These are phyloP conservation scores for Planococcus citri DNA, from an alignment of 1,140 invertebrate genomes.

Conservation along the genomic window DNA sequence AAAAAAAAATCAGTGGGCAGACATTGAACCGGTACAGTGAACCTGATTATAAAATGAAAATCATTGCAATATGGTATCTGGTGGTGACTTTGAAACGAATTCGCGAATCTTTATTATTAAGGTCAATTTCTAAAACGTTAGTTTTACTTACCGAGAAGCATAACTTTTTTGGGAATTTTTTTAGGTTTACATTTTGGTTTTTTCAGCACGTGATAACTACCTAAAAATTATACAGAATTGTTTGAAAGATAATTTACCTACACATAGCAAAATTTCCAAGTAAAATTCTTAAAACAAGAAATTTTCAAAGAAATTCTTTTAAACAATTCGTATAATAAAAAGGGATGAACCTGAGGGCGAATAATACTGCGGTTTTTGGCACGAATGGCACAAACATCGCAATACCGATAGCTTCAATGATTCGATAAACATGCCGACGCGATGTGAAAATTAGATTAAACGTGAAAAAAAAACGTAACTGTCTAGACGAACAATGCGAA, in stretches of 20 bases:
- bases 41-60: not conserved
- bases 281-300: too few relatives aligned
- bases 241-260: not conserved
- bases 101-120: too few relatives aligned
- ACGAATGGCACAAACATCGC: conserved; percentile 7
- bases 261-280: too few relatives aligned
- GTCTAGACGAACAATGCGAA: not conserved
- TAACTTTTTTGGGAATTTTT: not conserved
- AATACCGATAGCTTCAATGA: not conserved
- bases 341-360: not conserved
- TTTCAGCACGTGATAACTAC: conserved; percentile 4
- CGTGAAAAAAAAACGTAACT: not conserved
- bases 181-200: conserved; percentile 11
- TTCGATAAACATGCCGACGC: conserved; percentile 9
- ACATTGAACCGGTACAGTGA: not conserved
- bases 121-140: too few relatives aligned
- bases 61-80: not conserved
- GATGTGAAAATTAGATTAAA: not conserved
- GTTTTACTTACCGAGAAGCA: conserved; percentile 19
- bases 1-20: not conserved
- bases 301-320: too few relatives aligned
- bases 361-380: conserved; percentile 15
- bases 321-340: too few relatives aligned
- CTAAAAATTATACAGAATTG: not conserved
- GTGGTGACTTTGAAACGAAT: too few relatives aligned